Evolutionary conservation across 2,797 vertebrate genomes (phyloP).

Genomic region (Urocyon cinereoargenteus): DNA sequence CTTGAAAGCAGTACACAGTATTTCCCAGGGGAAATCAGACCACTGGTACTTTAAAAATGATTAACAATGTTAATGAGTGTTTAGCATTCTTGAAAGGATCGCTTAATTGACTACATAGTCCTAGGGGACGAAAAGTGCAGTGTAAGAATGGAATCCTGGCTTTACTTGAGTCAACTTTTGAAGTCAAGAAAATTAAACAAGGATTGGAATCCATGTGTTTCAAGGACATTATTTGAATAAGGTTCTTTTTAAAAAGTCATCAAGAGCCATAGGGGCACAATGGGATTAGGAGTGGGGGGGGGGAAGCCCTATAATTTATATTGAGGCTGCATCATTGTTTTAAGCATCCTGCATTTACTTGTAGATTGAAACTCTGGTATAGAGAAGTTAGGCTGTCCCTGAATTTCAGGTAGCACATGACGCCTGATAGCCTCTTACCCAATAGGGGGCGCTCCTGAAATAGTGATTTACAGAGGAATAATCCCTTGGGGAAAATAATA

Average conservation of each 20-base stretch:
- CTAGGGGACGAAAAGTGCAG: neutral
- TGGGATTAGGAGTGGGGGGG: neutral
- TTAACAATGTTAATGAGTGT: constrained; percentile 64
- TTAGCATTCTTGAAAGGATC: constrained; percentile 15
- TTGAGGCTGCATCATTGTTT: neutral
- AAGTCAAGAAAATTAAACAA: constrained; percentile 50
- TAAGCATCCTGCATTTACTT: neutral
- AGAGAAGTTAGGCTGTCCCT: neutral
- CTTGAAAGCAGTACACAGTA: neutral
- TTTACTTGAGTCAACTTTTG: constrained; percentile 38
- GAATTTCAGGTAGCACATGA: neutral
- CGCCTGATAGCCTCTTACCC: neutral
- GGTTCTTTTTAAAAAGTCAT: constrained; percentile 35
- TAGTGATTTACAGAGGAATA: neutral
- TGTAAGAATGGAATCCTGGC: constrained; percentile 7
- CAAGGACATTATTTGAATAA: neutral
- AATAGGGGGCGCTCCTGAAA: constrained; percentile 26
- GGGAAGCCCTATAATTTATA: neutral
- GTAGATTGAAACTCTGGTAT: neutral
- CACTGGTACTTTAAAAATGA: constrained; percentile 52
- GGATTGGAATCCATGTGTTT: neutral
- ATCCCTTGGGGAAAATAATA: constrained; percentile 2
- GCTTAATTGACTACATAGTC: constrained; percentile 15
- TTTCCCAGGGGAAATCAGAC: constrained; percentile 43
- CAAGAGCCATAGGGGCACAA: neutral